phyloP scores from a whole-genome alignment of 2,113 vertebrate genomes.

The Ameiurus melas region DNA sequence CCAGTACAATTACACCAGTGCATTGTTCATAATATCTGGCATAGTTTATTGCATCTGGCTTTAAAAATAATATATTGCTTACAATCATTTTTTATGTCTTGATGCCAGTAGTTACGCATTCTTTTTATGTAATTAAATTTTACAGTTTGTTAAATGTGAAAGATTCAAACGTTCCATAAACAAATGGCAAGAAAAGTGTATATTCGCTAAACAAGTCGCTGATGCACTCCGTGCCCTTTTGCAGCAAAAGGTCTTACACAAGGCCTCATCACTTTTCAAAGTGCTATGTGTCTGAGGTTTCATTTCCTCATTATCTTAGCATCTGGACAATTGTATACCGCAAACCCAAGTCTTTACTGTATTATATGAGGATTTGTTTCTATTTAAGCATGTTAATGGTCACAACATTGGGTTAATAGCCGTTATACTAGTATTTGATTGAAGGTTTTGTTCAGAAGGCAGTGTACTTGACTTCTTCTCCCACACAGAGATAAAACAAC shows the following conservation, averaged over 20 bases:
- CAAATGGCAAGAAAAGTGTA: background rate
- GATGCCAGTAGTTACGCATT: background rate
- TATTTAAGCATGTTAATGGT: background rate
- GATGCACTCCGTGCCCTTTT: conserved; percentile 19
- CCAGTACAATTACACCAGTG: background rate
- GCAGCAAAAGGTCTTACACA: conserved; percentile 45
- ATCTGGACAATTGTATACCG: background rate
- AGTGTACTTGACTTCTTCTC: conserved; percentile 12
- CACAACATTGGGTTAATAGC: background rate
- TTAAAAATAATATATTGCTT: background rate
- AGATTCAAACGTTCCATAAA: background rate
- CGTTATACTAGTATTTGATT: background rate
- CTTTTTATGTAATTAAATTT: background rate
- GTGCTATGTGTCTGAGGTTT: conserved; percentile 47
- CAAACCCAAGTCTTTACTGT: background rate
- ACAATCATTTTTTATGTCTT: background rate
- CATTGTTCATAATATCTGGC: background rate
- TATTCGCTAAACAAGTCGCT: conserved; percentile 14
- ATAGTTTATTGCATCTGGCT: background rate
- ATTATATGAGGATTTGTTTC: background rate
- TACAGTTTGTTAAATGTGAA: background rate
- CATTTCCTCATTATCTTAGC: conserved; percentile 39
- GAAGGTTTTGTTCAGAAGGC: background rate
- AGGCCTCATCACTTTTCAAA: conserved; percentile 41
- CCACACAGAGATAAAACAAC: conserved; percentile 33